Percentiles rank a stretch among this genome's conserved stretches.
These are phyloP conservation scores for Paragorgia papillata DNA, from an alignment of 92 coral and sea anemone species.

Conservation along the genomic window DNA sequence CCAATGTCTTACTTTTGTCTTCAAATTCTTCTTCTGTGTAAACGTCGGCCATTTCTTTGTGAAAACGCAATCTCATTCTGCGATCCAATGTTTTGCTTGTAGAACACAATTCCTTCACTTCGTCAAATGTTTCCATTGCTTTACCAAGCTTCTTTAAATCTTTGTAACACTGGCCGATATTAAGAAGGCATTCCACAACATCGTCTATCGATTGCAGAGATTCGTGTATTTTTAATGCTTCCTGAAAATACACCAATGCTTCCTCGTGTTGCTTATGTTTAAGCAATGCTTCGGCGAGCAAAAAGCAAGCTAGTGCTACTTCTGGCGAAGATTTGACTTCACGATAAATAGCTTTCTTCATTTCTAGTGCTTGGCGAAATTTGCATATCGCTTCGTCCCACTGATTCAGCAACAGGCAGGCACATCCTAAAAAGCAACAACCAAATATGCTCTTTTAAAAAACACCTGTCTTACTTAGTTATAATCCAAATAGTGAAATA, in stretches of 20 bases:
- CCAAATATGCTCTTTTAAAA: no score
- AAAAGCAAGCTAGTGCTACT: background rate
- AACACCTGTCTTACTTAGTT: no score
- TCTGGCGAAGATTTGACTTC: background rate
- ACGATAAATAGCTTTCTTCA: conserved; percentile 17
- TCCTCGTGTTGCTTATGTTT: conserved; percentile 8
- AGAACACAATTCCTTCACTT: conserved; percentile 15
- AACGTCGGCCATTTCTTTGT: no score
- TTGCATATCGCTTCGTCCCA: conserved; percentile 25
- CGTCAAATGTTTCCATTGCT: background rate
- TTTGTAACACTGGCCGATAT: conserved; percentile 28
- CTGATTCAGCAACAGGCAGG: conserved; percentile 10
- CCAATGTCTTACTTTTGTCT: conserved; percentile 6
- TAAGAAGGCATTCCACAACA: conserved; percentile 9
- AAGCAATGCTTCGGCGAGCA: conserved; percentile 14
- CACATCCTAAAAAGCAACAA: conserved; percentile 22
- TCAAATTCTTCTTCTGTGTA: no score
- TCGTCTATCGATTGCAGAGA: conserved; percentile 10
- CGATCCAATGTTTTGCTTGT: background rate
- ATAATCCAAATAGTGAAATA: no score
- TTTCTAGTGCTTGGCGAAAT: conserved; percentile 22
- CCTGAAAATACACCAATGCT: conserved; percentile 21
- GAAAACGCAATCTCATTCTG: no score
- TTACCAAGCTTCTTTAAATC: conserved; percentile 12
- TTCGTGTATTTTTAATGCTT: conserved; percentile 22